A percentile compares a stretch with the other conserved stretches of the same genome.
Evolutionary conservation across 2,113 vertebrate genomes (phyloP).

Genomic region (Hippocampus abdominalis): DNA sequence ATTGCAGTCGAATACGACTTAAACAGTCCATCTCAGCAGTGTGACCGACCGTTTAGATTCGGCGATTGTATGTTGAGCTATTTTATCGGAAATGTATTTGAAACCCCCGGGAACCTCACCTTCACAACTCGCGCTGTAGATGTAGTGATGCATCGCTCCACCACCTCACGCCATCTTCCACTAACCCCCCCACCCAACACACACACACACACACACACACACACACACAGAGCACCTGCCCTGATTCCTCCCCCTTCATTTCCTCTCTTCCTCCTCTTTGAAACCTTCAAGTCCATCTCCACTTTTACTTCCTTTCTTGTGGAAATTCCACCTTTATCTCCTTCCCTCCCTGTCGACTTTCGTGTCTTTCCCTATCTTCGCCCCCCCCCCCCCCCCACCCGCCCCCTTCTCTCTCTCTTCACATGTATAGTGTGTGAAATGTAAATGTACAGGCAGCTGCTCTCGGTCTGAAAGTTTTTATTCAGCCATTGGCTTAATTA

Average conservation of each 20-base stretch:
- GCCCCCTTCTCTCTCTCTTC: slow-evolving; percentile 19
- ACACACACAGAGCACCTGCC: neutral
- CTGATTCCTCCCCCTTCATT: slow-evolving; percentile 30
- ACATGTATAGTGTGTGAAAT: slow-evolving; percentile 65
- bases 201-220: too few species aligned
- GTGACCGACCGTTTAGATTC: neutral
- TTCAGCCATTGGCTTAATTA: slow-evolving; percentile 69
- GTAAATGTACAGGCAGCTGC: slow-evolving; percentile 73
- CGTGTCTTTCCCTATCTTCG: slow-evolving; percentile 19
- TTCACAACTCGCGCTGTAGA: neutral
- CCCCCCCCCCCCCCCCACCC: slow-evolving; percentile 26
- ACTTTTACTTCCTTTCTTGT: slow-evolving; percentile 18
- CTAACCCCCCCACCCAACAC: slow-evolving; percentile 1
- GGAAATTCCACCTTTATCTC: slow-evolving; percentile 30
- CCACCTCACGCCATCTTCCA: slow-evolving; percentile 9
- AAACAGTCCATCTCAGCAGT: neutral
- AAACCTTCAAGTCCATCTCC: slow-evolving; percentile 23
- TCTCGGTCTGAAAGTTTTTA: slow-evolving; percentile 65
- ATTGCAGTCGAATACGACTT: neutral
- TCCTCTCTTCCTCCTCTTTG: slow-evolving; percentile 14
- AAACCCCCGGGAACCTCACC: neutral
- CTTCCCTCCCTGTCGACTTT: slow-evolving; percentile 5
- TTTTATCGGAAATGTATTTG: neutral
- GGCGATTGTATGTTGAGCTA: neutral
- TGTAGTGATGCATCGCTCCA: neutral